Conservation (phyloP, 2,113 vertebrate species). For the Phrynosoma blainvillii region DNA sequence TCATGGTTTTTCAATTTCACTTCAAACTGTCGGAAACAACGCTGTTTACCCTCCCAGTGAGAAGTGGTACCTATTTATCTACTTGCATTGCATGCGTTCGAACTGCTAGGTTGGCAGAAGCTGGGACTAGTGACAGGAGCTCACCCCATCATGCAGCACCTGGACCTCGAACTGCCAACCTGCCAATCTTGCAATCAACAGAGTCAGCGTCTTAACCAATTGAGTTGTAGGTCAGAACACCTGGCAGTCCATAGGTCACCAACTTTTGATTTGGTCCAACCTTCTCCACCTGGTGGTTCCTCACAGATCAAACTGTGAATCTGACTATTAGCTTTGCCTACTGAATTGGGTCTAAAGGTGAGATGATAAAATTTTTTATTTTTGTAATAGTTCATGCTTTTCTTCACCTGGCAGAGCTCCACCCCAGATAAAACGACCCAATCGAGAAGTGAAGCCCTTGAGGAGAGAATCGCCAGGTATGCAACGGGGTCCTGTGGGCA, state of each 20-base stretch:
- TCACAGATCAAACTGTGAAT: background rate
- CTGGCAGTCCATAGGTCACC: background rate
- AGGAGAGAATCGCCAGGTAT: conserved; percentile 86
- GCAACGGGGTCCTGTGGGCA: conserved; percentile 82
- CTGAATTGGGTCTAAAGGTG: background rate
- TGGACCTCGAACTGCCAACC: no score
- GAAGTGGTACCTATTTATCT: no score
- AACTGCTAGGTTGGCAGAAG: no score
- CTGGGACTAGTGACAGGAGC: no score
- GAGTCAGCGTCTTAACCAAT: no score
- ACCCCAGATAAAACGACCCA: conserved; percentile 85
- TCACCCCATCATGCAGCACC: no score
- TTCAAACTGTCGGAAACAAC: background rate
- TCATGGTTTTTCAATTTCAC: background rate
- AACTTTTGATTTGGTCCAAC: background rate
- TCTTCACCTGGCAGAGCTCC: conserved; percentile 78
- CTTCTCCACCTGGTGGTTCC: background rate
- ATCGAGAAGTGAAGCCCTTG: conserved; percentile 82
- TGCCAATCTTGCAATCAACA: no score
- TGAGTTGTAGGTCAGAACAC: background rate
- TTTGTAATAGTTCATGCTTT: conserved; percentile 3
- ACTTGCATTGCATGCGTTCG: no score
- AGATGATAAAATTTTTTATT: conserved; percentile 23
- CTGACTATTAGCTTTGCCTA: background rate
- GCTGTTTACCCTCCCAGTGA: no score